Evolutionary conservation across 2,888 invertebrate genomes (phyloP), one percentile per base, ranked within the genome.

Genomic region (Andrena marginata): DNA sequence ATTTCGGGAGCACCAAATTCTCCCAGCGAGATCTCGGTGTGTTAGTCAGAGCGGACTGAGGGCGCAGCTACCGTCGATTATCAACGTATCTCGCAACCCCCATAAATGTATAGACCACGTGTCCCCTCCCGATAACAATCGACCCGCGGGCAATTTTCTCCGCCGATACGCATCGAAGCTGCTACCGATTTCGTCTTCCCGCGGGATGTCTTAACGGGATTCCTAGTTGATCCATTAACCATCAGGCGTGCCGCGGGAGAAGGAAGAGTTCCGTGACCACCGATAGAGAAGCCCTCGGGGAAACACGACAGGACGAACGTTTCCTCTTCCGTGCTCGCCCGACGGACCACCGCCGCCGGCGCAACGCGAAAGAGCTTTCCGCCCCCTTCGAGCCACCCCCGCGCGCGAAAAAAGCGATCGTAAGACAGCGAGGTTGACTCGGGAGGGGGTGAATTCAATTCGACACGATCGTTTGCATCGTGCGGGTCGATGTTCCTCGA

Each of bases 141-240:
- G 64, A 54, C 26, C 26, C 29, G 20, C 20, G 35, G 26, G 72
- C 64, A 73, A 73, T 73, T 64, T 72, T 63, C 62, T 35, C 26
- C n/a, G 54, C 3, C 26, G 64, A 20, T 20, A n/a, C 33, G n/a
- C 69, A 76, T 63, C 79, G 51, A 56, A 8, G 35, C 29, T 6
- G 10, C n/a, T 29, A 0, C n/a, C 10, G 26, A 71, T 49, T 20
- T 20, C 20, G 33, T 51, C 51, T 51, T 48, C 48, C 59, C 26
- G 26, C 20, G 49, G 67, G 67, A 33, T 48, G 76, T 64, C 80
- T 80, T 76, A 54, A 49, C 68, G 76, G 71, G 80, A 82, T 80
- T 51, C 56, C 64, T 48, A 20, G 33, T 67, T 54, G 76, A 86
- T 87, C 77, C 75, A 87, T 85, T 82, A 85, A 85, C 76, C 84